These are phyloP conservation scores for Azorinus chamasolen DNA, from an alignment of 2,888 invertebrate species.

Conservation along the genomic window DNA sequence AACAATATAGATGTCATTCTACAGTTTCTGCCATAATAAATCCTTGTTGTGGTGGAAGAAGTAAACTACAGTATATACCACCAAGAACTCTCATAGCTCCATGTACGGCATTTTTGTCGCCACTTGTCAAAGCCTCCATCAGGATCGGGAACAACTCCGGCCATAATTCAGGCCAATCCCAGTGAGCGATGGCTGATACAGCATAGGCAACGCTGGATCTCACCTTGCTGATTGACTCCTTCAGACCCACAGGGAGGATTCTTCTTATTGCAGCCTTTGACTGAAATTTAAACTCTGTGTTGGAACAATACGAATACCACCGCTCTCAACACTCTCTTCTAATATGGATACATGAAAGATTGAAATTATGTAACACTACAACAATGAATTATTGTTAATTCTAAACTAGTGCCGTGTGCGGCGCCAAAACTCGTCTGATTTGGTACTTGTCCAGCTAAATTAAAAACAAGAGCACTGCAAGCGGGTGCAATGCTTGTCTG, in stretches of 20 bases:
- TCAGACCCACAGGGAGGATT: constrained; percentile 90
- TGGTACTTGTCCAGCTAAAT: no score
- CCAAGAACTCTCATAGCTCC: constrained; percentile 91
- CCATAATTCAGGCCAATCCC: constrained; percentile 92
- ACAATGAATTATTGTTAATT: no score
- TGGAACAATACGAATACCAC: neutral
- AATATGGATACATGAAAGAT: neutral
- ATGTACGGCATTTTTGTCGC: constrained; percentile 88
- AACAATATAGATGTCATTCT: no score
- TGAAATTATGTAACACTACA: neutral
- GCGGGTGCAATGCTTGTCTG: no score
- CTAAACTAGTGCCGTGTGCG: no score
- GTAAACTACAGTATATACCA: no score
- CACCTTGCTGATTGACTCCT: constrained; percentile 90
- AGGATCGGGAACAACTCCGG: constrained; percentile 90
- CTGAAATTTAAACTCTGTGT: constrained; percentile 62
- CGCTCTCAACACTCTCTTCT: neutral
- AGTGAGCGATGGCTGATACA: constrained; percentile 91
- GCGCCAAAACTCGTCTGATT: no score
- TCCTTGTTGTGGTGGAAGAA: no score
- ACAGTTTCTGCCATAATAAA: no score
- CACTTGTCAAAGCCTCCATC: constrained; percentile 89
- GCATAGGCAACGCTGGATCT: constrained; percentile 91
- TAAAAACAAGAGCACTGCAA: no score
- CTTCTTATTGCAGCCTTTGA: constrained; percentile 90